These are phyloP conservation scores for Gadopsis marmoratus DNA, from an alignment of 2,797 vertebrate genomes.

Conservation along the genomic window DNA sequence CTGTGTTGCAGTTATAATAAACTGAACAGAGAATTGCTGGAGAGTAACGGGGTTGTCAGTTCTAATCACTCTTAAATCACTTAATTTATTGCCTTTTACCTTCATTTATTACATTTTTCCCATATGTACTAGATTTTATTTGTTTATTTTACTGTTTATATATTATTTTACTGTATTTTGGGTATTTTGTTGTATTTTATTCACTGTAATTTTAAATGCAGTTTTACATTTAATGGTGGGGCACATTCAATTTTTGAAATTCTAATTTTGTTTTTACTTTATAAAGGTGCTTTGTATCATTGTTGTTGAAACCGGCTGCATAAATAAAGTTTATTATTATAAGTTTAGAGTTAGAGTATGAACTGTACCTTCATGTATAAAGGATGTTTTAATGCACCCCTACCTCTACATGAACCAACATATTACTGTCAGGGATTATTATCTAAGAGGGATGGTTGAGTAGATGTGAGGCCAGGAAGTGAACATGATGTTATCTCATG, in stretches of 20 bases:
- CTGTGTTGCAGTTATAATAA: not conserved
- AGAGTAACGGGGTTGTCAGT: not conserved
- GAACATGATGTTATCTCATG: conserved; percentile 47
- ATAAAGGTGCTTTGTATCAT: too few relatives aligned
- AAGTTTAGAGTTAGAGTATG: not conserved
- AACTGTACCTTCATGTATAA: not conserved
- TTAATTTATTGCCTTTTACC: too few relatives aligned
- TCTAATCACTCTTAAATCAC: not conserved
- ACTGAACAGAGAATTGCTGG: not conserved
- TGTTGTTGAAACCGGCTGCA: not conserved
- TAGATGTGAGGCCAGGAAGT: conserved; percentile 59
- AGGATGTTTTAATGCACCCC: not conserved
- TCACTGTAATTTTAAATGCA: not conserved
- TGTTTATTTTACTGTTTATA: not conserved
- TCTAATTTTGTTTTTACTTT: not conserved
- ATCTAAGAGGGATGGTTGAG: conserved; percentile 42
- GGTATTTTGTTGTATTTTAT: not conserved
- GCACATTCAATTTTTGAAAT: not conserved
- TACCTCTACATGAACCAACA: not conserved
- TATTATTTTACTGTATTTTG: not conserved
- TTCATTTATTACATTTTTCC: not conserved
- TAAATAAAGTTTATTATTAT: not conserved
- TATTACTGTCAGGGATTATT: conserved; percentile 30
- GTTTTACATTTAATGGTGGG: not conserved
- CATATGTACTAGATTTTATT: not conserved